Evolutionary conservation across 2,797 vertebrate species (phyloP).

Genomic region (Gambusia yucatana): DNA sequence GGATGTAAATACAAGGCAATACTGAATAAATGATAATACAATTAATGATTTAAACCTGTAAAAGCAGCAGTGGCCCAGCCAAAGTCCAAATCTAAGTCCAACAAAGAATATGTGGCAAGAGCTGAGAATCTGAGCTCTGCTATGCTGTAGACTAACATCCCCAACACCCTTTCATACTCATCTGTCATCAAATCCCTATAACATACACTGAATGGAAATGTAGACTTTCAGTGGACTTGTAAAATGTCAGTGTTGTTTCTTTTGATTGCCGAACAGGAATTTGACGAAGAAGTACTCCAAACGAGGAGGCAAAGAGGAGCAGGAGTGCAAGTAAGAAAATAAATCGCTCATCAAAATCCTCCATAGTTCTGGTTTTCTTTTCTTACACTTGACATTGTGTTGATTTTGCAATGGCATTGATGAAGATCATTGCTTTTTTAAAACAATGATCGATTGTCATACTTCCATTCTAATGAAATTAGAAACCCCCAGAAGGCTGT

Average conservation of each 20-base stretch:
- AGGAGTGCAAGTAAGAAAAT: constrained; percentile 83
- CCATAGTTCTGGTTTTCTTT: neutral
- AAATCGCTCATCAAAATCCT: neutral
- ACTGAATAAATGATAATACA: neutral
- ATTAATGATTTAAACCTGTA: neutral
- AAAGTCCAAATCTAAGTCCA: neutral
- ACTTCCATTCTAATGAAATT: neutral
- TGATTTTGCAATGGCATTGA: neutral
- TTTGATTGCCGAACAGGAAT: constrained; percentile 67
- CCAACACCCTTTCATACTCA: neutral
- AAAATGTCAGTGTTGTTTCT: neutral
- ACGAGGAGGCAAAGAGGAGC: constrained; percentile 84
- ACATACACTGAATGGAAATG: neutral
- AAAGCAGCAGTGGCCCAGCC: neutral
- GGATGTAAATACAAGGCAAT: neutral
- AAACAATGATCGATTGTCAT: neutral
- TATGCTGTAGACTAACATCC: neutral
- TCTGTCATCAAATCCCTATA: neutral
- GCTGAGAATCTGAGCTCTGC: neutral
- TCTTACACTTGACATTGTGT: neutral
- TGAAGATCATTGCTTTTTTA: neutral
- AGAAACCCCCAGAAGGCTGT: neutral
- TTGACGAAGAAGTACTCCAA: constrained; percentile 87
- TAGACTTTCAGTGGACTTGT: neutral
- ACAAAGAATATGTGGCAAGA: neutral